Base-by-base conservation (phyloP, 2,888 invertebrate species). In the Magallana nippona region DNA sequence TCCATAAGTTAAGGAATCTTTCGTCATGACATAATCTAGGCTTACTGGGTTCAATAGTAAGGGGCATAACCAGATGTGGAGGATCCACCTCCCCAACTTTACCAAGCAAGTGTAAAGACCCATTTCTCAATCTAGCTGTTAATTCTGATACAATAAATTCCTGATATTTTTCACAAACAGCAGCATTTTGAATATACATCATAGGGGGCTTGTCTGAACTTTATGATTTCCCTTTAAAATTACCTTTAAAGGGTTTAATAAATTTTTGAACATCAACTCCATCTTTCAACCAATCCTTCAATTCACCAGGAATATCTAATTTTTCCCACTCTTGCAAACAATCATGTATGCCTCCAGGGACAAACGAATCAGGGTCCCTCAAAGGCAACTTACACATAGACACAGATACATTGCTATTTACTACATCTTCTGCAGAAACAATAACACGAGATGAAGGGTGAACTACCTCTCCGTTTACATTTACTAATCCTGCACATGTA, bases 1-100 rank as follows among this genome's bases (percentile, higher is more conserved):
- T 82, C 82, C 82, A 82, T 2, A 79, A 56, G 56, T 79, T 79
- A n/a, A 79, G 56, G 13, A n/a, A 79, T 8, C 44, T 17, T 79
- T 56, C 55, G 17, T 79, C 19, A 56, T 57, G 56, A n/a, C 56
- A 44, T 44, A 56, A n/a, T 56, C 78, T 78, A 13, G 78, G 78
- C 44, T 78, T 78, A 17, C 44, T 44, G 27, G 78, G 78, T 55
- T 78, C 78, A 27, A 78, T 32, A 10, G 22, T 78, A 1, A 78
- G 78, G 44, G 78, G 78, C 78, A 78, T 78, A 15, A 78, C 22
- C 44, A 78, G 44, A 10, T 27, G n/a, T 78, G 78, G 77, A 15
- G 77, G 60, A 19, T 19, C 44, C 32, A 27, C 32, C n/a, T 78
- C 78, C 15, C 78, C 5, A 44, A 78, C 78, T 32, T 32, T 78